Evolutionary conservation across 2,888 invertebrate species (phyloP).

Genomic region (Omphaloscelis lunosa): DNA sequence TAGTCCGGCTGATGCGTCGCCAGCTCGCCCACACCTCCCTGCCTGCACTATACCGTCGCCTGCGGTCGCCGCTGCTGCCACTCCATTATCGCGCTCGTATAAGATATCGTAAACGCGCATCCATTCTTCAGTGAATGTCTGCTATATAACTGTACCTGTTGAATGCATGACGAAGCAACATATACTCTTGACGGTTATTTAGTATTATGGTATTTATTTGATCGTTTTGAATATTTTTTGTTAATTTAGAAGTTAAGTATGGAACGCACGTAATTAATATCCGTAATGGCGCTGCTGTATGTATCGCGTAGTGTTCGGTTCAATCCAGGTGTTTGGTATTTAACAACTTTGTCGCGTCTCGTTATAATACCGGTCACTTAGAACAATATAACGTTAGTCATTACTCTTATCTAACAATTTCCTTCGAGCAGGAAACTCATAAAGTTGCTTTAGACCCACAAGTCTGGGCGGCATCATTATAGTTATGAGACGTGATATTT

Average conservation of each 20-base stretch:
- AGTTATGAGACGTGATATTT: conserved; percentile 37
- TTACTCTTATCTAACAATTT: conserved; percentile 34
- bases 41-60: neutral
- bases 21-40: conserved; percentile 31
- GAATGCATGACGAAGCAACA: conserved; percentile 81
- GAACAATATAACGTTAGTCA: conserved; percentile 17
- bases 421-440: conserved; percentile 32
- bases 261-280: conserved; percentile 35
- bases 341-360: conserved; percentile 29
- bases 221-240: conserved; percentile 52
- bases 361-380: conserved; percentile 17
- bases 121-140: conserved; percentile 76
- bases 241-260: conserved; percentile 37
- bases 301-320: conserved; percentile 31
- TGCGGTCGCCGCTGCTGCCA: conserved; percentile 43
- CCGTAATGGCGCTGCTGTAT: conserved; percentile 54
- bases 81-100: conserved; percentile 63
- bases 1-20: conserved; percentile 64
- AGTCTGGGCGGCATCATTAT: conserved; percentile 32
- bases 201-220: conserved; percentile 63
- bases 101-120: conserved; percentile 68
- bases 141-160: conserved; percentile 84
- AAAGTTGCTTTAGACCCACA: conserved; percentile 20
- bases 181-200: conserved; percentile 60
- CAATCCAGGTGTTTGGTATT: conserved; percentile 30